phyloP scores from a whole-genome alignment of 53 echinoderm and acorn worm species.

The Actinopyga echinites region DNA sequence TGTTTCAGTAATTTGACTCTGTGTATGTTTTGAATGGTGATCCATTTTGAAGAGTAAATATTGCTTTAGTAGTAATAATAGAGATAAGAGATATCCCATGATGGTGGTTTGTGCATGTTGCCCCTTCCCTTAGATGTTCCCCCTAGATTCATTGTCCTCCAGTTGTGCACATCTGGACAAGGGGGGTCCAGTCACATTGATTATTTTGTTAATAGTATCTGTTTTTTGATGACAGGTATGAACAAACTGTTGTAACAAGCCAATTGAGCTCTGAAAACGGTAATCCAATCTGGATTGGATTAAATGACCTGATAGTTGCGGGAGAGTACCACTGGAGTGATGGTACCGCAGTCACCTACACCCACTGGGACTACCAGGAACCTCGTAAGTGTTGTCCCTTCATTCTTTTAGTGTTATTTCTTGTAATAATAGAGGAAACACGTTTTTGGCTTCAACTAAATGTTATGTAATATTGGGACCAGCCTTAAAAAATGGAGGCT shows the following conservation, averaged over 20 bases:
- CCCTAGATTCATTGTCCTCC: too few species aligned
- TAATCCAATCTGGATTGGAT: constrained; percentile 72
- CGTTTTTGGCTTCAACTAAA: not conserved
- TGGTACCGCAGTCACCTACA: constrained; percentile 53
- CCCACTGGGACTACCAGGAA: constrained; percentile 75
- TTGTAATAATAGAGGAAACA: not conserved
- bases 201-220: not conserved
- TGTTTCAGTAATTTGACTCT: not conserved
- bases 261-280: constrained; percentile 70
- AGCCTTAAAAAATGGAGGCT: too few species aligned
- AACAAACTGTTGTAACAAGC: constrained; percentile 76
- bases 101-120: too few species aligned
- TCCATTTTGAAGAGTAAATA: too few species aligned
- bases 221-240: constrained; percentile 53
- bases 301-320: constrained; percentile 57
- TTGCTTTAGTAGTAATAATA: too few species aligned
- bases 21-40: too few species aligned
- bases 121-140: too few species aligned
- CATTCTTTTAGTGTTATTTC: not conserved
- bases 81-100: too few species aligned
- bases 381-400: constrained; percentile 53
- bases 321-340: constrained; percentile 74
- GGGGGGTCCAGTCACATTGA: too few species aligned
- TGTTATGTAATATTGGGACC: too few species aligned
- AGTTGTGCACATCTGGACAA: too few species aligned